These are phyloP conservation scores for Apantesis nais DNA, from an alignment of 2,888 invertebrate species.

Conservation along the genomic window DNA sequence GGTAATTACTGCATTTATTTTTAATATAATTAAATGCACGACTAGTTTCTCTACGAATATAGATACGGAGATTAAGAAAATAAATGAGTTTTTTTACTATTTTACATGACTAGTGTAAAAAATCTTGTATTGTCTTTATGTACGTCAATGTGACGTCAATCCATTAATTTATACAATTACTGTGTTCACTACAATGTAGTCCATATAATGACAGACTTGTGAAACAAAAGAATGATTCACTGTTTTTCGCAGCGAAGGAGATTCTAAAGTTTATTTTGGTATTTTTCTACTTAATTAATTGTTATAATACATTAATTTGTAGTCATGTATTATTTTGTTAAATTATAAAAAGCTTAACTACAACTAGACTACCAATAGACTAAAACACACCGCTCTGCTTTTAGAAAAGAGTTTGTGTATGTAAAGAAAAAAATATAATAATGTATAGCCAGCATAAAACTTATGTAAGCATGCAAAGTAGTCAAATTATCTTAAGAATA, in stretches of 20 bases:
- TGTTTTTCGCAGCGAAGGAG: not conserved
- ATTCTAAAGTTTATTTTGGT: not conserved
- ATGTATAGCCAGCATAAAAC: no score
- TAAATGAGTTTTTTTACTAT: not conserved
- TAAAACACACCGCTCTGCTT: no score
- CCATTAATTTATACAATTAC: constrained; percentile 14
- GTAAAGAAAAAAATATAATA: no score
- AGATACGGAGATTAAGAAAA: not conserved
- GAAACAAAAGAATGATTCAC: constrained; percentile 5
- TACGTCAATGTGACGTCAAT: constrained; percentile 25
- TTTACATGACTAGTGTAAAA: not conserved
- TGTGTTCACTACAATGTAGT: not conserved
- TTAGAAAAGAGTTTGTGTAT: no score
- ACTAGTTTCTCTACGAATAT: not conserved
- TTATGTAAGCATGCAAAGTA: no score
- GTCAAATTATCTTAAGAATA: no score
- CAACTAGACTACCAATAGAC: not conserved
- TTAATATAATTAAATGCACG: not conserved
- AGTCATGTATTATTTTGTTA: not conserved
- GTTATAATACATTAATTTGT: no score
- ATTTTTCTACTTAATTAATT: not conserved
- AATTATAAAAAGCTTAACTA: not conserved
- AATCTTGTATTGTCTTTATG: constrained; percentile 1
- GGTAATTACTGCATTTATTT: not conserved
- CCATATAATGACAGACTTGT: constrained; percentile 2